Conservation (phyloP, 2,113 vertebrate species). For the Rhea americana region DNA sequence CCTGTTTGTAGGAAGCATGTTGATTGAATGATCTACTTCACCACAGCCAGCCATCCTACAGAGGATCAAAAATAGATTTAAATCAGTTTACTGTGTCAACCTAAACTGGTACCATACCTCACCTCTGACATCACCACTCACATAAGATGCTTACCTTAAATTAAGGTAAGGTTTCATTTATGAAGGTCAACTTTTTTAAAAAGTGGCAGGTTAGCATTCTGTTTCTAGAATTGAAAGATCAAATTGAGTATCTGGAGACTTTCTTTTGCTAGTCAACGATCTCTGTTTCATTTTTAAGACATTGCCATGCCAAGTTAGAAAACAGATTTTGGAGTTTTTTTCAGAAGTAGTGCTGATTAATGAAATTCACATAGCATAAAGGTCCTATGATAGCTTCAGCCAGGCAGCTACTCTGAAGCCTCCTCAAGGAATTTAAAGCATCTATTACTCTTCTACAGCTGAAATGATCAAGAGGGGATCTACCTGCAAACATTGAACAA, state of each 20-base stretch:
- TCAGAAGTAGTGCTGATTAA: not conserved
- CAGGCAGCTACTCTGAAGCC: not conserved
- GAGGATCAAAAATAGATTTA: conserved; percentile 3
- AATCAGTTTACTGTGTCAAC: not conserved
- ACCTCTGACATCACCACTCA: not conserved
- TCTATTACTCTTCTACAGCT: not conserved
- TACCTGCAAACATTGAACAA: not conserved
- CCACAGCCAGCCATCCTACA: conserved; percentile 91
- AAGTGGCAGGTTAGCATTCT: not conserved
- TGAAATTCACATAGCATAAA: not conserved
- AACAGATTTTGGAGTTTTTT: not conserved
- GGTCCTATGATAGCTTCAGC: not conserved
- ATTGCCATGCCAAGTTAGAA: not conserved
- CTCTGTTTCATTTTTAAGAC: not conserved
- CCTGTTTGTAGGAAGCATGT: conserved; percentile 82
- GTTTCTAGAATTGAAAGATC: not conserved
- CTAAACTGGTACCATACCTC: not conserved
- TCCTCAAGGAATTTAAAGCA: not conserved
- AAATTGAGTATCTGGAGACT: not conserved
- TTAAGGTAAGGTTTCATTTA: not conserved
- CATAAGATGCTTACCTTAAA: not conserved
- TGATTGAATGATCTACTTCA: conserved; percentile 85
- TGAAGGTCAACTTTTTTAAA: not conserved
- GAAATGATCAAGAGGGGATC: not conserved
- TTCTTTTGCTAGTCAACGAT: not conserved